Percentiles rank a stretch among this genome's conserved stretches.
phyloP scores from a whole-genome alignment of 2,113 vertebrate genomes.

The Cheirogaleus medius region DNA sequence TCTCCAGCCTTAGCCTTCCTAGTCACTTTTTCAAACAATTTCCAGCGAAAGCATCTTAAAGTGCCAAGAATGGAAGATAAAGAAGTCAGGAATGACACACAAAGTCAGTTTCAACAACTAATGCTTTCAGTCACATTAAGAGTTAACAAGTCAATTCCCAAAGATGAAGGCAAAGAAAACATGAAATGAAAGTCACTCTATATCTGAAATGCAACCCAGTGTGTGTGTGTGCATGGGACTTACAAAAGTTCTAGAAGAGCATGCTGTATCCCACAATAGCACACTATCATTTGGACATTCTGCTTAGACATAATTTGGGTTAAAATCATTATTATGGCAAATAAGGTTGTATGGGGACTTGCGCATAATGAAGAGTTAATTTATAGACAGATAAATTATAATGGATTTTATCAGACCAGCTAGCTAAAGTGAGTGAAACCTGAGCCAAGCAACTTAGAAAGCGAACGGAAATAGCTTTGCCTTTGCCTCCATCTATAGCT shows the following conservation, averaged over 20 bases:
- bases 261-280: background rate
- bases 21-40: background rate
- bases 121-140: conserved; percentile 7
- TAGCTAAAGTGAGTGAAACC: background rate
- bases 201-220: background rate
- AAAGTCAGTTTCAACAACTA: background rate
- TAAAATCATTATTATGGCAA: background rate
- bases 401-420: background rate
- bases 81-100: background rate
- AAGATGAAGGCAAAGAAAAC: background rate
- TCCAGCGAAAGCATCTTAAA: background rate
- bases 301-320: background rate
- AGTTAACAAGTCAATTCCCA: background rate
- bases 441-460: background rate
- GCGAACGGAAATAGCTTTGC: background rate
- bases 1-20: background rate
- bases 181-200: background rate
- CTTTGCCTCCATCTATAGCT: background rate
- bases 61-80: background rate
- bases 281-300: background rate
- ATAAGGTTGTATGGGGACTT: background rate
- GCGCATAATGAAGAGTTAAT: background rate
- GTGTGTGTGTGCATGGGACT: fast-evolving
- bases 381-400: background rate
- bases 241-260: background rate